Percentiles rank a stretch among this genome's conserved stretches.
phyloP scores from a whole-genome alignment of 2,113 vertebrate genomes.

The Cochlearius cochlearius region DNA sequence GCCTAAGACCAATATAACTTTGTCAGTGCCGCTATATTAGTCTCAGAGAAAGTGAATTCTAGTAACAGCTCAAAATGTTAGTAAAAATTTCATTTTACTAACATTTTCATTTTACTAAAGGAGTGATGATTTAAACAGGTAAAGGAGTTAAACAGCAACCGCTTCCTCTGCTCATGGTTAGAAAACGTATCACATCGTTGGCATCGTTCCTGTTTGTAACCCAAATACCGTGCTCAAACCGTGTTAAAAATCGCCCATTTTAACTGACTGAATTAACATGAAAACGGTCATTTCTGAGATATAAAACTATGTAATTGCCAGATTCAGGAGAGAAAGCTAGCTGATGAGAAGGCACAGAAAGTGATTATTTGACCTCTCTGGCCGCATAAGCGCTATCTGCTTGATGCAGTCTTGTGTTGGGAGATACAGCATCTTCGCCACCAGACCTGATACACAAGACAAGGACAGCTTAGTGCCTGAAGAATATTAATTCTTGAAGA shows the following conservation, averaged over 20 bases:
- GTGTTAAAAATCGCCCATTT: neutral
- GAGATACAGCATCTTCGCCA: neutral
- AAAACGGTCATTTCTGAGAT: neutral
- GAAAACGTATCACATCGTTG: neutral
- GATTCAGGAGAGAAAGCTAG: neutral
- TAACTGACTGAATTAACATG: neutral
- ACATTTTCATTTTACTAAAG: no score
- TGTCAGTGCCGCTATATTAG: neutral
- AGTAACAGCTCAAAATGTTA: neutral
- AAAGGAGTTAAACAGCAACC: neutral
- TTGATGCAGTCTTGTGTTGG: neutral
- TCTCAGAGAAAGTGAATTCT: neutral
- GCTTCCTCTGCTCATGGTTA: neutral
- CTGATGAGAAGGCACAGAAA: neutral
- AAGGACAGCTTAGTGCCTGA: neutral
- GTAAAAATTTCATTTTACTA: neutral
- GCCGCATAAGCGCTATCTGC: rapidly evolving
- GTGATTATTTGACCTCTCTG: neutral
- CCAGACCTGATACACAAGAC: neutral
- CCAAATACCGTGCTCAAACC: neutral
- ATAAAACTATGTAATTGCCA: neutral
- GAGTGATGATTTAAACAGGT: no score
- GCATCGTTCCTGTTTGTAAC: rapidly evolving
- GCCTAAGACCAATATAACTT: neutral
- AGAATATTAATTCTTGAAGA: slow-evolving; percentile 41